Percentiles rank a stretch among this genome's conserved stretches.
phyloP scores from a whole-genome alignment of 2,888 invertebrate genomes.

The Diloba caeruleocephala region DNA sequence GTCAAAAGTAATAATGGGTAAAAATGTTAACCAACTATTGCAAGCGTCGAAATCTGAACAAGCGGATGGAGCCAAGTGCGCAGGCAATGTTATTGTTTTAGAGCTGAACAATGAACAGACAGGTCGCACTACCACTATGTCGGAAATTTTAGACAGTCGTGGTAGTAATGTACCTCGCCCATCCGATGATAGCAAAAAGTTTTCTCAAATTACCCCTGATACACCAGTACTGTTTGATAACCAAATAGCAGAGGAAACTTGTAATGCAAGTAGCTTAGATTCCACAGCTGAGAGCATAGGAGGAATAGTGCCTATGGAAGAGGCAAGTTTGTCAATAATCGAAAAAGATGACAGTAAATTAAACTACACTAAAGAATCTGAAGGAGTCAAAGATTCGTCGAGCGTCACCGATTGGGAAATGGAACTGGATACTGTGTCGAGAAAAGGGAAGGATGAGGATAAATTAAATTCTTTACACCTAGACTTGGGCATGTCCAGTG shows the following conservation, averaged over 20 bases:
- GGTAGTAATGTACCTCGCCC: conserved; percentile 56
- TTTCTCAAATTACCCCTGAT: conserved; percentile 86
- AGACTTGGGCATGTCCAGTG: conserved; percentile 87
- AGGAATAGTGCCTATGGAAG: conserved; percentile 74
- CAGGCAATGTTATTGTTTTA: conserved; percentile 84
- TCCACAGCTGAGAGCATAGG: conserved; percentile 79
- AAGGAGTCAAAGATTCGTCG: conserved; percentile 77
- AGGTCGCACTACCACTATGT: conserved; percentile 82
- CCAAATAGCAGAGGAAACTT: conserved; percentile 77
- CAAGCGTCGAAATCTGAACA: conserved; percentile 81
- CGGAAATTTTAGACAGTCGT: conserved; percentile 83
- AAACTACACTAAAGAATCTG: conserved; percentile 70
- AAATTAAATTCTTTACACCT: conserved; percentile 83
- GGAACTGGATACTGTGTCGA: conserved; percentile 88
- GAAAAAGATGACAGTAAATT: conserved; percentile 70
- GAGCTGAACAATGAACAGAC: conserved; percentile 85
- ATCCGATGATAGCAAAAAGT: conserved; percentile 64
- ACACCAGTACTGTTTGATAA: conserved; percentile 87
- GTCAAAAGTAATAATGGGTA: conserved; percentile 87
- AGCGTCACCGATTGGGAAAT: conserved; percentile 90
- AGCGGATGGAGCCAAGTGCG: conserved; percentile 71
- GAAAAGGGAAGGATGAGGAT: conserved; percentile 81
- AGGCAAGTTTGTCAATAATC: conserved; percentile 66
- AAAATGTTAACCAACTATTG: conserved; percentile 83
- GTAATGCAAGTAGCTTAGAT: conserved; percentile 82